Conservation (phyloP, 2,113 vertebrate species). For the Oxygymnocypris stewartii region DNA sequence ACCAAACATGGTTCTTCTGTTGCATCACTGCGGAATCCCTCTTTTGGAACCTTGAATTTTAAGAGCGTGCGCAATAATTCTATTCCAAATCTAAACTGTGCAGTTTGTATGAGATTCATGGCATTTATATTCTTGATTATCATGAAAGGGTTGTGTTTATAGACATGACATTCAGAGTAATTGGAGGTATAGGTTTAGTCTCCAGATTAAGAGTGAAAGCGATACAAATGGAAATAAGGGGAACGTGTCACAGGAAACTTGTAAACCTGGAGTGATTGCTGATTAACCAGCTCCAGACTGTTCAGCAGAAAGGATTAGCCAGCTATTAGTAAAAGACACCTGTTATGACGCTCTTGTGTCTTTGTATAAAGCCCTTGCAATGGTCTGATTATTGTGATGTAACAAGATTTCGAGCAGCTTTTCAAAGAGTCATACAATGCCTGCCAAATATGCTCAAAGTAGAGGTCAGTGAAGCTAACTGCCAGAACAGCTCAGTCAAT, state of each 20-base stretch:
- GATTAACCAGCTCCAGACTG: neutral
- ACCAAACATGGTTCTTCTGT: too few species aligned
- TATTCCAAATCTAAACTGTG: neutral
- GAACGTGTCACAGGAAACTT: neutral
- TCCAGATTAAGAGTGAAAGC: neutral
- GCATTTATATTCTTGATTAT: neutral
- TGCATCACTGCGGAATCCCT: too few species aligned
- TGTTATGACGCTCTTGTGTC: neutral
- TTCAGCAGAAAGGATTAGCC: neutral
- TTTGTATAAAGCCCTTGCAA: neutral
- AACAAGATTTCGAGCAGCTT: conserved; percentile 20
- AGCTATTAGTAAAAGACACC: conserved; percentile 12
- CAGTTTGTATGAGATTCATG: neutral
- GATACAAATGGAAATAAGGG: neutral
- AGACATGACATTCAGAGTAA: conserved; percentile 21
- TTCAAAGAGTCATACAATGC: conserved; percentile 24
- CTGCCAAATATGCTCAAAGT: conserved; percentile 42
- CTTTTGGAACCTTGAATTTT: too few species aligned
- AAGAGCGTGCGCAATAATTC: neutral
- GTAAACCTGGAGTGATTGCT: too few species aligned
- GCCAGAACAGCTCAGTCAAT: conserved; percentile 30
- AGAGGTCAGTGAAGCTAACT: conserved; percentile 32
- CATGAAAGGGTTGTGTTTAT: neutral
- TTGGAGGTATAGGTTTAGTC: neutral
- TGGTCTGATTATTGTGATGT: conserved; percentile 19